Conservation (phyloP, 2,113 vertebrate species). For the Xenopus borealis region DNA sequence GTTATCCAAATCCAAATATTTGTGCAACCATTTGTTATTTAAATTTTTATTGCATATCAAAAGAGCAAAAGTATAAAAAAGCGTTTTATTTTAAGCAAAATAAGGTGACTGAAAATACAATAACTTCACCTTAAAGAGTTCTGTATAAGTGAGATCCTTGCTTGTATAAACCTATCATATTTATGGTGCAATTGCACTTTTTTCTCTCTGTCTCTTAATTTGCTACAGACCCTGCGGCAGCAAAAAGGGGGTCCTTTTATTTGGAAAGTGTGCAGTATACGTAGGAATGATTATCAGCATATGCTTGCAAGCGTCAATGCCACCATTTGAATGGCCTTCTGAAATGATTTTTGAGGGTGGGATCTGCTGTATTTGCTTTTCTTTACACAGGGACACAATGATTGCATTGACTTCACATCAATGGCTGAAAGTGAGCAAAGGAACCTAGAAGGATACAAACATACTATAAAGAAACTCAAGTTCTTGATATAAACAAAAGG, state of each 20-base stretch:
- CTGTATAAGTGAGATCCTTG: too few species aligned
- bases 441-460: conserved; percentile 51
- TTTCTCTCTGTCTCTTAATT: not conserved
- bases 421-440: conserved; percentile 37
- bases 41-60: too few species aligned
- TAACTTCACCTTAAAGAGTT: too few species aligned
- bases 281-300: conserved; percentile 16
- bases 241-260: not conserved
- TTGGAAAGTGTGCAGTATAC: not conserved
- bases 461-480: conserved; percentile 71
- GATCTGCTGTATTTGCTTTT: conserved; percentile 4
- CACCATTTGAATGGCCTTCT: not conserved
- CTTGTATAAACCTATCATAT: too few species aligned
- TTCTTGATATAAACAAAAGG: conserved; percentile 83
- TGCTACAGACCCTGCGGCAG: not conserved
- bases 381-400: conserved; percentile 37
- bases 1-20: too few species aligned
- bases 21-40: too few species aligned
- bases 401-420: conserved; percentile 52
- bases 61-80: too few species aligned
- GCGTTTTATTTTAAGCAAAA: too few species aligned
- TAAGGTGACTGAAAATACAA: too few species aligned
- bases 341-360: not conserved
- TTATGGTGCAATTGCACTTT: too few species aligned
- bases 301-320: conserved; percentile 14